Evolutionary conservation across 1,140 invertebrate genomes (phyloP).

Genomic region (Drosophila sproati): DNA sequence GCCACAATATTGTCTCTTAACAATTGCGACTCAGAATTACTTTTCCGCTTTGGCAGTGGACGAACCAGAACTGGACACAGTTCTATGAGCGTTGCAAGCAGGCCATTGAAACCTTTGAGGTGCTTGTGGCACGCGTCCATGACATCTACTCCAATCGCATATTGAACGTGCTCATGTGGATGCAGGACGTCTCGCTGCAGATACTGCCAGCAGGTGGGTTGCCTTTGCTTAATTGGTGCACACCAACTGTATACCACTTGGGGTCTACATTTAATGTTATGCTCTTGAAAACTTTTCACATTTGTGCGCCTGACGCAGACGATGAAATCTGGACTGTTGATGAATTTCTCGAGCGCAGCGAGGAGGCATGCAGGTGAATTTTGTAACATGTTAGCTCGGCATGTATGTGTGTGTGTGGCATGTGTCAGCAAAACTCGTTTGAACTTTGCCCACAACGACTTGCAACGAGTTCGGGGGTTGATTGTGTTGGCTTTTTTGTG

Average conservation of each 20-base stretch:
- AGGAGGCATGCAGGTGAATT: constrained; percentile 89
- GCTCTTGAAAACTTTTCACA: constrained; percentile 68
- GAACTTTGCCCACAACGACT: constrained; percentile 38
- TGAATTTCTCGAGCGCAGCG: constrained; percentile 93
- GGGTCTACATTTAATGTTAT: constrained; percentile 50
- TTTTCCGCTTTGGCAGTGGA: constrained; percentile 66
- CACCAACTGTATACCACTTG: not conserved
- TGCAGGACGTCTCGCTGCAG: constrained; percentile 93
- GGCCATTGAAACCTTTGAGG: constrained; percentile 92
- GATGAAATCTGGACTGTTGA: constrained; percentile 94
- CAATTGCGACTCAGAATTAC: constrained; percentile 9
- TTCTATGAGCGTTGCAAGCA: constrained; percentile 89
- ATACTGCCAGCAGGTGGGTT: constrained; percentile 88
- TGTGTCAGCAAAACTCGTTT: constrained; percentile 63
- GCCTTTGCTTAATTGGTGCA: constrained; percentile 28
- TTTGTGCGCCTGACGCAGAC: constrained; percentile 84
- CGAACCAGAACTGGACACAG: constrained; percentile 87
- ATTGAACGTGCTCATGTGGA: constrained; percentile 92
- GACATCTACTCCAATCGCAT: constrained; percentile 97
- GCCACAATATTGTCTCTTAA: not conserved
- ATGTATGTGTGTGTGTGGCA: constrained; percentile 33
- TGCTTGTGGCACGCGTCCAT: constrained; percentile 93
- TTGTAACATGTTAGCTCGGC: constrained; percentile 26
- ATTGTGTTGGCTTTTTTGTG: constrained; percentile 47
- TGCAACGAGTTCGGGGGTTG: constrained; percentile 25